phyloP scores from a whole-genome alignment of 1,140 invertebrate species.

The Diachasmimorpha longicaudata region DNA sequence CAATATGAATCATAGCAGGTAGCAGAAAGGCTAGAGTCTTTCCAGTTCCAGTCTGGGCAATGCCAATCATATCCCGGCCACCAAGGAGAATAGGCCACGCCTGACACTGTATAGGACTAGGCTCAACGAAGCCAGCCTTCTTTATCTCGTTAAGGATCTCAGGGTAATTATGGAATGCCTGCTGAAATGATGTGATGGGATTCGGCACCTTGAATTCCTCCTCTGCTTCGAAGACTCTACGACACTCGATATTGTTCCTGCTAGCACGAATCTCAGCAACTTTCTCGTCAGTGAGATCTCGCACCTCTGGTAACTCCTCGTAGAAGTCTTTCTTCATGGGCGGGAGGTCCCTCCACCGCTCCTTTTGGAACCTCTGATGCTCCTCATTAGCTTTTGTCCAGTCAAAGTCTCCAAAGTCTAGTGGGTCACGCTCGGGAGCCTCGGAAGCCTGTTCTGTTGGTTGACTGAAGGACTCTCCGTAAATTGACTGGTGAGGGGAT shows the following conservation, averaged over 20 bases:
- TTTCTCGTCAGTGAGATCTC: conserved; percentile 68
- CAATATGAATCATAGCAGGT: conserved; percentile 89
- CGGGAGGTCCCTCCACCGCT: conserved; percentile 70
- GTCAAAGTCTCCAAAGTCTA: conserved; percentile 45
- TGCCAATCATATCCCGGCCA: conserved; percentile 89
- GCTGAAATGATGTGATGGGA: conserved; percentile 82
- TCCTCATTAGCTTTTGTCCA: conserved; percentile 50
- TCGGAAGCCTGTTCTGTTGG: neutral
- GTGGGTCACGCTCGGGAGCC: conserved; percentile 28
- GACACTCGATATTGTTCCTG: conserved; percentile 79
- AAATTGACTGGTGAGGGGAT: conserved; percentile 15
- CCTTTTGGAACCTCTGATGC: conserved; percentile 64
- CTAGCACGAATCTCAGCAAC: conserved; percentile 67
- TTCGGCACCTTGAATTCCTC: conserved; percentile 73
- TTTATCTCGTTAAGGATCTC: conserved; percentile 76
- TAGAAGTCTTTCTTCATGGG: conserved; percentile 85
- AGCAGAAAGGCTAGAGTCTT: conserved; percentile 91
- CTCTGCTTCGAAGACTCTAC: conserved; percentile 57
- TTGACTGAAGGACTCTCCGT: neutral
- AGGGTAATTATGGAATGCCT: conserved; percentile 70
- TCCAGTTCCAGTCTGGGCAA: conserved; percentile 90
- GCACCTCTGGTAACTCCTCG: conserved; percentile 75
- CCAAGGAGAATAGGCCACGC: conserved; percentile 87
- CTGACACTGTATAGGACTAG: conserved; percentile 91
- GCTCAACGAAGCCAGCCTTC: conserved; percentile 80